Evolutionary conservation across 2,113 vertebrate genomes (phyloP).

Genomic region (Micronycteris hirsuta): DNA sequence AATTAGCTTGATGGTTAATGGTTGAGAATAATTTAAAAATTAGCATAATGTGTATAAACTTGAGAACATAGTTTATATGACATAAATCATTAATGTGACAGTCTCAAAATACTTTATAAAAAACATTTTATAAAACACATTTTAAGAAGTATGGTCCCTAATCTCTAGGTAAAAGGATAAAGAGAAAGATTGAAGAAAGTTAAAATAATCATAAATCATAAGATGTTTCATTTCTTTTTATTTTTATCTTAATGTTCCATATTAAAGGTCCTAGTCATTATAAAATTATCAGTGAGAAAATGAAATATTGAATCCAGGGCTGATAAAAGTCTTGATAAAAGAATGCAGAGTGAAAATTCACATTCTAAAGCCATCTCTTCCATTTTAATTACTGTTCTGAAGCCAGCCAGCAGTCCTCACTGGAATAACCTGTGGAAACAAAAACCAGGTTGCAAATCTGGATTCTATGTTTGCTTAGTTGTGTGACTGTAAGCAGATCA

Average conservation of each 20-base stretch:
- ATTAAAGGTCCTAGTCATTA: constrained; percentile 15
- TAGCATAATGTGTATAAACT: background rate
- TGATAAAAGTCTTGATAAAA: background rate
- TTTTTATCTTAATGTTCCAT: constrained; percentile 3
- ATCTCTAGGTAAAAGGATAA: background rate
- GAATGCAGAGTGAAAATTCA: background rate
- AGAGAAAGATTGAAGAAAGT: background rate
- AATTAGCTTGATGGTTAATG: background rate
- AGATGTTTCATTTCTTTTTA: background rate
- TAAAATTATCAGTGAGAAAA: constrained; percentile 40
- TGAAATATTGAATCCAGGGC: background rate
- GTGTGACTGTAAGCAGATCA: background rate
- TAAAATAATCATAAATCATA: constrained; percentile 40
- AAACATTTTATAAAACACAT: background rate
- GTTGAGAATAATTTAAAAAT: background rate
- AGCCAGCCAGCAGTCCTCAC: background rate
- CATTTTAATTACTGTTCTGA: background rate
- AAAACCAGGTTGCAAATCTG: background rate
- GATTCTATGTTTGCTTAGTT: background rate
- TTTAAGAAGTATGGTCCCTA: background rate
- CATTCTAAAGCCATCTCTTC: background rate
- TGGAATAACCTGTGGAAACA: background rate
- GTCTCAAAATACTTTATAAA: background rate
- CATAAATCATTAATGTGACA: background rate
- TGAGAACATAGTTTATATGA: background rate